phyloP scores from a whole-genome alignment of 2,113 vertebrate genomes.

The Gymnarchus niloticus region DNA sequence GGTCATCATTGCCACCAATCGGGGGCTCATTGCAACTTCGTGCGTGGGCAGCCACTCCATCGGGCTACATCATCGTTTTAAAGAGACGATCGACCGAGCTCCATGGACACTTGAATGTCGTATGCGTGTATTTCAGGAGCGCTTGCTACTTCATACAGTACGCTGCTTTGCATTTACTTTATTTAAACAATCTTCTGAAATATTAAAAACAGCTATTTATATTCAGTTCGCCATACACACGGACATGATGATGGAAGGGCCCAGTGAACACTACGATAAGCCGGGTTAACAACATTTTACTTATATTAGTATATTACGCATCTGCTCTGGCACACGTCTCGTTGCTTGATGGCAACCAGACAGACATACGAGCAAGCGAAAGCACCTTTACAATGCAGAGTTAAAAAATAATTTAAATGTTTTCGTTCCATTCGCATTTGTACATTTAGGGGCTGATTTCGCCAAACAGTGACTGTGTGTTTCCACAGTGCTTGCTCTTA shows the following conservation, averaged over 20 bases:
- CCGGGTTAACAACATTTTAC: not conserved
- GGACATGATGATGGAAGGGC: not conserved
- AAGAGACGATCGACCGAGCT: not conserved
- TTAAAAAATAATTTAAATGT: not conserved
- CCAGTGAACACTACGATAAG: too few species aligned
- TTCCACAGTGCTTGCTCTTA: not conserved
- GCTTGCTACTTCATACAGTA: not conserved
- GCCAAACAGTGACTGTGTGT: too few species aligned
- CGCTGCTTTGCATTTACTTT: not conserved
- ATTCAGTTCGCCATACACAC: not conserved
- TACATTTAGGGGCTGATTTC: too few species aligned
- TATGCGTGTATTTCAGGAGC: not conserved
- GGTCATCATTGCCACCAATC: slow-evolving; percentile 22
- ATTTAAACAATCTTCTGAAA: not conserved
- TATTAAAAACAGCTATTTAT: not conserved
- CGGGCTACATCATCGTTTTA: not conserved
- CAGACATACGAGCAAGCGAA: not conserved
- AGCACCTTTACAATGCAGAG: not conserved
- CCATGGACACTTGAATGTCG: not conserved
- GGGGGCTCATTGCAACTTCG: slow-evolving; percentile 23
- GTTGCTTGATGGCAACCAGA: not conserved
- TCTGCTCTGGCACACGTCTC: not conserved
- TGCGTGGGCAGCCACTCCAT: slow-evolving; percentile 21
- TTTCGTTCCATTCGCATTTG: not conserved
- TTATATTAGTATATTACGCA: not conserved